Base-by-base conservation (phyloP, 1,140 invertebrate species). In the Grapholita molesta region DNA sequence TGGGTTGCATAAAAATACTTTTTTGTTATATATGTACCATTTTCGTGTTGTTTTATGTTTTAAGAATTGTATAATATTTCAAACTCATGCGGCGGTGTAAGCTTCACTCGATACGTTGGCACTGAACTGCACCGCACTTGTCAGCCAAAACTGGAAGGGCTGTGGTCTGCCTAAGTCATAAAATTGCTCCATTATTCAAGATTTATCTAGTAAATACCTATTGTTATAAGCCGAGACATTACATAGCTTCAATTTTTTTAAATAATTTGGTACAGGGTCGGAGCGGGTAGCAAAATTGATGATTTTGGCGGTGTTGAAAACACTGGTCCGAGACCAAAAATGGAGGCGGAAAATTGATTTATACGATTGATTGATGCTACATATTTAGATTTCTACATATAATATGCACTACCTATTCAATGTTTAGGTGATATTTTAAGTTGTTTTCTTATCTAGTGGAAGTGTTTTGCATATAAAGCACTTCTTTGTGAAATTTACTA, bases 281-380 rank as follows among this genome's bases (percentile, higher is more conserved):
- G 42, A 48, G 42, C 42, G 12, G 6, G 42, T 48, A 48, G 42
- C 32, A 1, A 61, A 32, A 61, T 32, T 61, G 28, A 15, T 61
- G 53, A n/a, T 25, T 28, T 9, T 30, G 55, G 28, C 55, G 11
- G 55, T 57, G 53, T 57, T 57, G 21, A 25, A 61, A 61, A 61
- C 55, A 25, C 25, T 9, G 55, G 7, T n/a, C 55, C 4, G 55
- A 28, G 55, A 61, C 55, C n/a, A 61, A 32, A 30, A 55, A 23
- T 55, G 53, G 25, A 15, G 55, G 55, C 55, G 25, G 55, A 15
- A n/a, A 61, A 21, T 61, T 61, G 55, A 61, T 61, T 61, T 61
- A 61, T 61, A 61, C 55, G 55, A 61, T 61, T 61, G 15, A 61
- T 61, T 28, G 55, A 61, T 15, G 55, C 55, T 30, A 6, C 15